Evolutionary conservation across 2,113 vertebrate species (phyloP), one percentile per base, ranked within the genome.

Genomic region (Chrysochloris asiatica): DNA sequence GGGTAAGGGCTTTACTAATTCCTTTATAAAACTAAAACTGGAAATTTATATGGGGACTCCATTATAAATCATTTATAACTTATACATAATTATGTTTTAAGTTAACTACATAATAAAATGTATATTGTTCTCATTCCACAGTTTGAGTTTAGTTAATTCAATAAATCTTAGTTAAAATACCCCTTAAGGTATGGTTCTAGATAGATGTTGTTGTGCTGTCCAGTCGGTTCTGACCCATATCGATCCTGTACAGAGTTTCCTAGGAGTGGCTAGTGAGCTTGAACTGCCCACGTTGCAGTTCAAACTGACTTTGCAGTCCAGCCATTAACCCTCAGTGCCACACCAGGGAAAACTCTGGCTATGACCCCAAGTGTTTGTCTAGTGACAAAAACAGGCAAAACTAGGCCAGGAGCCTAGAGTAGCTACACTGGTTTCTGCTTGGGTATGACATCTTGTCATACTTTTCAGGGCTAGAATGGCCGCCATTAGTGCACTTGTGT

Each of bases 61-160:
- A 73, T 48, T 89, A 87, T 88, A 93, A 93, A 92, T 94, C 61
- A 92, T 77, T 92, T 92, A 89, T 61, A 87, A 61, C 45, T 89
- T 92, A 9, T 36, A 84, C 6, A 65, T 91, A 92, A 89, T 89
- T 91, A 90, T 81, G n/a, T n/a, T n/a, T n/a, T n/a, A 93, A 81
- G 36, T 86, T 83, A 92, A 88, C 65, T 65, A 69, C 24, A 80
- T 4, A 76, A 24, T 93, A 86, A 87, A 90, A 88, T 83, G 83
- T 71, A 93, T 80, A 88, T 12, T 30, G 84, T 78, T 92, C 47
- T 92, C 38, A 93, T 21, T n/a, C 61, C 36, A 93, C 11, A 83
- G 81, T 87, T 86, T 83, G 26, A 43, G 19, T 86, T 26, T n/a
- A 77, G 28, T 79, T 93, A 82, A 76, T 90, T 16, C 61, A 56